phyloP scores from a whole-genome alignment of 2,888 invertebrate species.

The Lithophane socia region DNA sequence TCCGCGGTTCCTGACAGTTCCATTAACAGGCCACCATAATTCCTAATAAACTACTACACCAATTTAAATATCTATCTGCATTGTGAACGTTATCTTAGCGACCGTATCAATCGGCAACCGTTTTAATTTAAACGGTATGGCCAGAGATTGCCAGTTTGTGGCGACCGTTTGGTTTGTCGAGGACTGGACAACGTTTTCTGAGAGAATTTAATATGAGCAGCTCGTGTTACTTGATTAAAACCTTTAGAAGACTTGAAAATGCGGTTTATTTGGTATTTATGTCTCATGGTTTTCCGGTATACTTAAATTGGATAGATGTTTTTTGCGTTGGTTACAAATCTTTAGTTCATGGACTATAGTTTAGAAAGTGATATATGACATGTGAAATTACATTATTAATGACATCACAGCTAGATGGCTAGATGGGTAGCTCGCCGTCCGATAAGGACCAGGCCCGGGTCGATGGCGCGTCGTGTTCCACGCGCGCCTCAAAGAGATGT shows the following conservation, averaged over 20 bases:
- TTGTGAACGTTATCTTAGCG: constrained; percentile 48
- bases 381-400: background rate
- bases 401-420: background rate
- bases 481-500: too few species aligned
- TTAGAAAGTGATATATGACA: background rate
- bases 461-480: too few species aligned
- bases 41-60: background rate
- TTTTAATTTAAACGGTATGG: constrained; percentile 65
- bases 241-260: constrained; percentile 7
- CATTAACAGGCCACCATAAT: background rate
- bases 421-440: too few species aligned
- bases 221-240: constrained; percentile 41
- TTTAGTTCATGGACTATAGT: background rate
- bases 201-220: constrained; percentile 52
- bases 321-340: background rate
- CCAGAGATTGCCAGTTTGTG: constrained; percentile 58
- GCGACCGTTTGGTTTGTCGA: constrained; percentile 55
- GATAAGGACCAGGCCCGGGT: too few species aligned
- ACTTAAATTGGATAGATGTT: background rate
- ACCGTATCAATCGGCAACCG: constrained; percentile 45
- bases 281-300: background rate
- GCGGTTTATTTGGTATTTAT: background rate
- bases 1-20: background rate
- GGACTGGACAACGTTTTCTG: constrained; percentile 42
- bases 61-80: constrained; percentile 20